phyloP scores from a whole-genome alignment of 2,888 invertebrate species.

The Drosophila planitibia region DNA sequence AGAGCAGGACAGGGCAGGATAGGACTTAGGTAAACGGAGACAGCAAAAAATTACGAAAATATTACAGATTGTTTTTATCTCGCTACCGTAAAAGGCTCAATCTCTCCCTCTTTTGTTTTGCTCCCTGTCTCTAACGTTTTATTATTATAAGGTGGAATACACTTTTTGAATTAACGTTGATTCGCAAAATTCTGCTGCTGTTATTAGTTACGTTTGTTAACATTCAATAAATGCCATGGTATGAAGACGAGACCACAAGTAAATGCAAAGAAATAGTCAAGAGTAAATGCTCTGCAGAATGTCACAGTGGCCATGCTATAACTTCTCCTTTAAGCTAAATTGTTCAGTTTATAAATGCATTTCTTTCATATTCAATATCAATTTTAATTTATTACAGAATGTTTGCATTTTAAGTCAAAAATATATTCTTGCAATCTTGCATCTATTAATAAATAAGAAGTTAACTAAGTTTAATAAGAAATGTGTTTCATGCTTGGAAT shows the following conservation, averaged over 20 bases:
- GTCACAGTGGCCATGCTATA: not conserved
- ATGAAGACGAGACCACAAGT: not conserved
- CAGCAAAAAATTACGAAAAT: slow-evolving; percentile 69
- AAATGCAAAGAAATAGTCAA: not conserved
- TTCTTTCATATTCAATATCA: not conserved
- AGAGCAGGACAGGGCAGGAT: not conserved
- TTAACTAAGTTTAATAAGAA: too few relatives aligned
- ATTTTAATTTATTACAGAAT: not conserved
- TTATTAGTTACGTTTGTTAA: not conserved
- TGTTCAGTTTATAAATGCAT: not conserved
- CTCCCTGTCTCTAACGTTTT: slow-evolving; percentile 1
- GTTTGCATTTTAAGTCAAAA: not conserved
- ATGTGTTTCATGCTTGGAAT: too few relatives aligned
- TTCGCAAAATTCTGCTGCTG: slow-evolving; percentile 30
- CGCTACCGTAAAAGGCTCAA: slow-evolving; percentile 2
- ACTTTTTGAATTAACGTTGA: slow-evolving; percentile 56
- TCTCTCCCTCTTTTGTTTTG: not conserved
- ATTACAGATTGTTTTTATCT: slow-evolving; percentile 57
- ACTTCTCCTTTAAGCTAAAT: not conserved
- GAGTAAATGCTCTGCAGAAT: not conserved
- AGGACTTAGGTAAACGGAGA: slow-evolving; percentile 26
- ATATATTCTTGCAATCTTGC: not conserved
- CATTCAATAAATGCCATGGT: slow-evolving; percentile 3
- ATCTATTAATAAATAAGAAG: not conserved
- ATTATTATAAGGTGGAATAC: slow-evolving; percentile 28